Base-by-base conservation (phyloP, 1,140 invertebrate genomes). In the Listronotus oregonensis region DNA sequence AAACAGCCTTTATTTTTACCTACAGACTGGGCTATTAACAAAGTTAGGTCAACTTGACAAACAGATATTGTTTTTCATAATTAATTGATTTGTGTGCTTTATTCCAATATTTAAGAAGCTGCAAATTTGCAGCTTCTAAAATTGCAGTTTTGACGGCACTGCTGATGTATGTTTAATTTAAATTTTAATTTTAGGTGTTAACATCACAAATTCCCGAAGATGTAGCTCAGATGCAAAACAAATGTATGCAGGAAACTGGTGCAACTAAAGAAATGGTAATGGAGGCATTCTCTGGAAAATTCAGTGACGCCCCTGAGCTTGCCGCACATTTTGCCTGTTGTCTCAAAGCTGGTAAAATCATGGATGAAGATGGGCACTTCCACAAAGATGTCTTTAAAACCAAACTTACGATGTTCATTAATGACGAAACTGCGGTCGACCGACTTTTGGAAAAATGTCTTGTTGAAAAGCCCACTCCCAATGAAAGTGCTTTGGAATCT, bases 191-290 rank as follows among this genome's bases (percentile, higher is more conserved):
- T 34, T 34, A 34, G 32, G 32, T 6, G 5, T 6, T 34, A 34
- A 34, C 32, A 6, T 9, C 32, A 6, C 5, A 34, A 9, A 34
- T 34, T 5, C 32, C 5, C 7, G 50, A 52, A n/a, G 10, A 52
- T n/a, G 7, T 52, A n/a, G 0, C 12, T 5, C 21, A 10, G 21
- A 52, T 34, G 27, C 55, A 58, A 17, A 34, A 44, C 40, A 15
- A 21, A 17, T 58, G 55, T 18, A 58, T 58, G 55, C 40, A 44
- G 32, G 55, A 58, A 58, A 44, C 55, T 14, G 55, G 55, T n/a
- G 42, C 42, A 8, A 58, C 40, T n/a, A 42, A 58, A 6, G 55
- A 44, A 14, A 46, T 58, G 42, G n/a, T 58, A n/a, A 27, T 32
- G 40, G 27, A 17, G 46, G 55, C 55, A 6, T 58, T 58, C 27